Percentiles rank a stretch among this genome's conserved stretches.
phyloP scores from a whole-genome alignment of 2,797 vertebrate species.

The Babyrousa celebensis region DNA sequence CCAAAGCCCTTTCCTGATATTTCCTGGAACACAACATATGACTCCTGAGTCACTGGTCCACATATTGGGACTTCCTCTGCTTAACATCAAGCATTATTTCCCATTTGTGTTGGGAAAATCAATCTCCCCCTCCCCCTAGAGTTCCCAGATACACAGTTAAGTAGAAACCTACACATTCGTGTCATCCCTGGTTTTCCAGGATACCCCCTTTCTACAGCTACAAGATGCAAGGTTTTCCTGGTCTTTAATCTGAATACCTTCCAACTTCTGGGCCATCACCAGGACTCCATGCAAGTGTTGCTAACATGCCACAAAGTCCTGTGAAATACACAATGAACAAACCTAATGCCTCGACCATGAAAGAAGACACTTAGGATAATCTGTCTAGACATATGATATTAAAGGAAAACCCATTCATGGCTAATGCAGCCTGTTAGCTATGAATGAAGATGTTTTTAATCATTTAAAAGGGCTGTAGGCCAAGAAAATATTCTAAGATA shows the following conservation, averaged over 20 bases:
- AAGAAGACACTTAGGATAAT: not conserved
- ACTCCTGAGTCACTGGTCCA: not conserved
- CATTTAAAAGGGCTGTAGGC: slow-evolving; percentile 1
- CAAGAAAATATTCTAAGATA: slow-evolving; percentile 59
- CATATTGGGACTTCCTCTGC: not conserved
- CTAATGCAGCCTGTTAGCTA: slow-evolving; percentile 13
- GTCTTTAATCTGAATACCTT: not conserved
- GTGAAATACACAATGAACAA: not conserved
- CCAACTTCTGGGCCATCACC: not conserved
- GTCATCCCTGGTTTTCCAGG: not conserved
- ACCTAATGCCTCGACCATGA: not conserved
- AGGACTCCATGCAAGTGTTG: not conserved
- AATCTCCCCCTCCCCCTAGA: not conserved
- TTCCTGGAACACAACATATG: not conserved
- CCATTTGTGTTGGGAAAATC: not conserved
- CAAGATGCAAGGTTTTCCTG: not conserved
- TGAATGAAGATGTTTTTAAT: slow-evolving; percentile 60
- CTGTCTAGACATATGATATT: not conserved
- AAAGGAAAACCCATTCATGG: slow-evolving; percentile 48
- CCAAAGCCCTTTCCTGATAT: not conserved
- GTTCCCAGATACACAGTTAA: not conserved
- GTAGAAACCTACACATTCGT: not conserved
- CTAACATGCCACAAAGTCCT: not conserved
- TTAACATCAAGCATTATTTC: not conserved
- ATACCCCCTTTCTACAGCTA: not conserved